A percentile compares a stretch with the other conserved stretches of the same genome.
Conservation (phyloP, 2,113 vertebrate genomes). For the Peucedramus taeniatus region DNA sequence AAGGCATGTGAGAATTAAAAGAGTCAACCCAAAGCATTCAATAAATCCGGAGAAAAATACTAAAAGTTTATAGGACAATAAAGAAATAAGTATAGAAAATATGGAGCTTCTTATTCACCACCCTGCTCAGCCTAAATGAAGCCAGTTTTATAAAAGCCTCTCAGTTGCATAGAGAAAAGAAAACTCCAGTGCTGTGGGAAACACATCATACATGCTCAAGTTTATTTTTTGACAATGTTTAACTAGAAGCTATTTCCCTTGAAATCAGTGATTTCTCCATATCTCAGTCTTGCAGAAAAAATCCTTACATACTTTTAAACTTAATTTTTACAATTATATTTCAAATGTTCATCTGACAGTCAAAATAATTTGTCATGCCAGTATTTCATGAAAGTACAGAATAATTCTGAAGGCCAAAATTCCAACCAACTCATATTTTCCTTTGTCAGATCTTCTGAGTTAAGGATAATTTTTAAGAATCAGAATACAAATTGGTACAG, state of each 20-base stretch:
- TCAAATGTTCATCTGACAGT: not conserved
- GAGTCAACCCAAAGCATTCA: not conserved
- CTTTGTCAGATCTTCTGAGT: not conserved
- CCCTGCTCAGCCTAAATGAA: not conserved
- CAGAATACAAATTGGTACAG: not conserved
- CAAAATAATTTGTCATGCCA: not conserved
- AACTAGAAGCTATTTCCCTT: not conserved
- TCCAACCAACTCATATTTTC: not conserved
- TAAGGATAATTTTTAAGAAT: not conserved
- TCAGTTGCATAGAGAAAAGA: not conserved
- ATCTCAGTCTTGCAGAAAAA: not conserved
- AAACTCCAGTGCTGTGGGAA: not conserved
- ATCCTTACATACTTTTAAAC: not conserved
- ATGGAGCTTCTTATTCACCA: not conserved
- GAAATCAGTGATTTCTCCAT: not conserved
- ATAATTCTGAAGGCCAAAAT: not conserved
- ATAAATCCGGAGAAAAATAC: not conserved
- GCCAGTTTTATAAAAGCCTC: not conserved
- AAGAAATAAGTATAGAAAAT: not conserved
- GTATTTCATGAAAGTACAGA: not conserved
- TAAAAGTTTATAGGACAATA: not conserved
- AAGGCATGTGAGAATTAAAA: not conserved
- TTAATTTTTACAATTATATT: not conserved
- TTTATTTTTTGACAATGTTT: not conserved
- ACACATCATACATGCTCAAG: not conserved